Evolutionary conservation across 2,113 vertebrate genomes (phyloP), one percentile per base, ranked within the genome.

Genomic region (Speoplatyrhinus poulsoni): DNA sequence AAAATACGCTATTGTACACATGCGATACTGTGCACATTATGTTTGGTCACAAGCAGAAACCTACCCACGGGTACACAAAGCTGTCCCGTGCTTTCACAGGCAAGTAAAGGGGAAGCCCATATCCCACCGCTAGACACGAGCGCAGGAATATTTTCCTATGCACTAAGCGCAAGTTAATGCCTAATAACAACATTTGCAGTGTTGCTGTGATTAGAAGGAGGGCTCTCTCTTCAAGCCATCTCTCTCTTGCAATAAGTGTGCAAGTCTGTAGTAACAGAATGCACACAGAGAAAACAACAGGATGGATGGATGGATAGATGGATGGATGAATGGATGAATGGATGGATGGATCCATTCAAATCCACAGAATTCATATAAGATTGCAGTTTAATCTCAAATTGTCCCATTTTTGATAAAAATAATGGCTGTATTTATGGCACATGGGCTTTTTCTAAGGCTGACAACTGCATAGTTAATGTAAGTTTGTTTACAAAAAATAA

Each of bases 161-260:
- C 17, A 72, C 72, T 57, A 67, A 72, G 77, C 66, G 77, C 64
- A 62, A 67, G 67, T 83, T 82, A 87, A 90, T 85, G 79, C 73
- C 60, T 63, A 73, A 82, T 78, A 82, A 89, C 81, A 90, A 83
- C 76, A 85, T 74, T 77, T 46, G 46, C 60, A 67, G 48, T 54
- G 59, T 72, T 69, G 62, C 55, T 54, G 16, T 60, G 80, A 82
- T 67, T 70, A 83, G 76, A 82, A 15, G 74, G 70, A 79, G 9
- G 62, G 73, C 73, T 67, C 63, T 80, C 78, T 75, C 48, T 61
- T 63, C 46, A 81, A 85, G 75, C 69, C 60, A 60, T 71, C 62
- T 59, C 52, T 55, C 76, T 26, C 26, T 26, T 26, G 26, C 26
- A 26, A 26, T 26, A 26, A 26, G 61, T 67, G 67, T 62, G 79